These are phyloP conservation scores for Pristionchus pacificus DNA, from an alignment of 1,140 invertebrate genomes.

Conservation along the genomic window DNA sequence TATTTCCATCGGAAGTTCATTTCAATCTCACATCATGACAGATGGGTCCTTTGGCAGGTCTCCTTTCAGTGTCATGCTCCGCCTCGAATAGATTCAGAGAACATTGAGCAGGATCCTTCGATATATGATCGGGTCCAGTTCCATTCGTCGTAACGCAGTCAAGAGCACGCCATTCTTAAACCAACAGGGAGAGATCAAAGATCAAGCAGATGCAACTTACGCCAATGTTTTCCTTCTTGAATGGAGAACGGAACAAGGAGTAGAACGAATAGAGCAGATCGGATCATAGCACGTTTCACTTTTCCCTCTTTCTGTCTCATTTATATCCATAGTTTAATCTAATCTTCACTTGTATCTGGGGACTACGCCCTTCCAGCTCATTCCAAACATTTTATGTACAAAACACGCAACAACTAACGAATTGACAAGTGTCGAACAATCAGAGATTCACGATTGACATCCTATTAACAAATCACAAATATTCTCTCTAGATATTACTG, in stretches of 20 bases:
- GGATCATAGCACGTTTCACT: no score
- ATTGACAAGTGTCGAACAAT: no score
- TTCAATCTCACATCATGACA: constrained; percentile 43
- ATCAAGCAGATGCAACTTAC: constrained; percentile 22
- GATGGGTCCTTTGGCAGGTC: constrained; percentile 26
- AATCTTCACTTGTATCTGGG: no score
- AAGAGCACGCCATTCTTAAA: constrained; percentile 50
- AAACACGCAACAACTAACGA: no score
- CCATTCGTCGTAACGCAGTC: constrained; percentile 37
- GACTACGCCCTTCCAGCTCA: no score
- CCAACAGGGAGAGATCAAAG: constrained; percentile 21
- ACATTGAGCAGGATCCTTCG: constrained; percentile 40
- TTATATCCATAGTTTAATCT: no score
- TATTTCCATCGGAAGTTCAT: background rate
- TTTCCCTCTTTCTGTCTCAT: no score
- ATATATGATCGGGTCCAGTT: constrained; percentile 35
- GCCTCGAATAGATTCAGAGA: constrained; percentile 39
- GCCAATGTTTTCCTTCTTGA: constrained; percentile 37
- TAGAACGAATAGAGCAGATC: background rate
- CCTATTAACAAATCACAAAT: no score
- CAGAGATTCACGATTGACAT: no score
- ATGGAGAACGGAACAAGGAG: background rate
- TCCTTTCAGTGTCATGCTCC: constrained; percentile 37
- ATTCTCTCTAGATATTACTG: no score
- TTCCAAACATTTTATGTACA: no score